Evolutionary conservation across 2,113 vertebrate genomes (phyloP), one percentile per base, ranked within the genome.

Genomic region (Pantherophis guttatus): DNA sequence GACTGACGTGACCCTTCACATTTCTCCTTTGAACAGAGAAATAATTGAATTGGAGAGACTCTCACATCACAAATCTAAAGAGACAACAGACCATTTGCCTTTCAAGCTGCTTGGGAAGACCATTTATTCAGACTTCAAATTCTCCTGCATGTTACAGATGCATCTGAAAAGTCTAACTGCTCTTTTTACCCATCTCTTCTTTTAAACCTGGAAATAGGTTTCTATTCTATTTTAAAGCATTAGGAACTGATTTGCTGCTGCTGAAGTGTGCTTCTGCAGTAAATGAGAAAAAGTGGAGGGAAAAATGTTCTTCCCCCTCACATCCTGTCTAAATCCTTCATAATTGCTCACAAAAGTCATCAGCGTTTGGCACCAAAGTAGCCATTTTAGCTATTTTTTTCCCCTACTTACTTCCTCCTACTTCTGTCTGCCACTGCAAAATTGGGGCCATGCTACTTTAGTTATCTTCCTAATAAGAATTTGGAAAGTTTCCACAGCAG

Each of bases 91-190:
- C 65, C 39, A 54, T 85, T 93, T 11, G 54, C 24, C 39, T 86
- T 91, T 55, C 85, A 48, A 55, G 33, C 24, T 85, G 39, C 75
- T 53, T 26, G 55, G 33, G 24, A 24, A 65, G 24, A 12, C 54
- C 9, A 87, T 29, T 87, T 52, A 12, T 94, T 93, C 93, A 57
- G 7, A 3, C 23, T 11, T 88, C 21, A 26, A 19, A 59, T 89
- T 94, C 93, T 93, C 3, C 94, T 94, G 90, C 33, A 26, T 97
- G 54, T 86, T 87, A 55, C 52, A 92, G 93, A 94, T 48, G 88
- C 62, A 21, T 95, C 89, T 96, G 95, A 96, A 95, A 96, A 94
- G 94, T 86, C 95, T 97, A 96, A 96, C 95, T 96, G 96, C 86
- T 88, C 5, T 26, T 96, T 91, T 88, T 58, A 21, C 85, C 92